Conservation (phyloP, 2,888 invertebrate genomes). For the Lutraria lutraria region DNA sequence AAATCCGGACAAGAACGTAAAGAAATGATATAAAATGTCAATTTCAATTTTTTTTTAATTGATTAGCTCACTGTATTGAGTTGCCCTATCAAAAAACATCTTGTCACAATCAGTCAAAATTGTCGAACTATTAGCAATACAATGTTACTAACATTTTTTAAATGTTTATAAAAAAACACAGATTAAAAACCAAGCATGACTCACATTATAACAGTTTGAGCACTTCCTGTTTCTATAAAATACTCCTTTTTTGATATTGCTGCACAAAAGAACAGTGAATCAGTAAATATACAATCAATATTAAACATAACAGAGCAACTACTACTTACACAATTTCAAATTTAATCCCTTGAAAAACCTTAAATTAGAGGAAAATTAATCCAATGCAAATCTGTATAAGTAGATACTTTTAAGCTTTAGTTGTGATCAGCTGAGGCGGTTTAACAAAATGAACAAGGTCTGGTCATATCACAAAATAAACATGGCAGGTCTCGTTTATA, state of each 20-base stretch:
- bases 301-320: neutral
- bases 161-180: neutral
- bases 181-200: neutral
- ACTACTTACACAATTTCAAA: constrained; percentile 23
- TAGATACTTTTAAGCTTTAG: constrained; percentile 14
- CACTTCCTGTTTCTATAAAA: neutral
- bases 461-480: constrained; percentile 52
- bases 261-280: constrained; percentile 2
- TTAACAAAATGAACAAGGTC: neutral
- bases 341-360: constrained; percentile 20
- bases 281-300: neutral
- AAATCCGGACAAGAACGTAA: too few relatives aligned
- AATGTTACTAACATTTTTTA: neutral
- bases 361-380: constrained; percentile 19
- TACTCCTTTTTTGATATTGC: neutral
- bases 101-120: too few relatives aligned
- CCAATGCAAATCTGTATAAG: constrained; percentile 12
- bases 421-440: constrained; percentile 7
- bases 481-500: constrained; percentile 47
- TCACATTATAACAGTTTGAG: neutral
- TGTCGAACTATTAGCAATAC: too few relatives aligned
- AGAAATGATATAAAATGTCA: too few relatives aligned
- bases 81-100: too few relatives aligned
- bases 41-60: too few relatives aligned
- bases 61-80: too few relatives aligned